A percentile compares a stretch with the other conserved stretches of the same genome.
These are phyloP conservation scores for Pegoplata infirma DNA, from an alignment of 2,888 invertebrate genomes.

Conservation along the genomic window DNA sequence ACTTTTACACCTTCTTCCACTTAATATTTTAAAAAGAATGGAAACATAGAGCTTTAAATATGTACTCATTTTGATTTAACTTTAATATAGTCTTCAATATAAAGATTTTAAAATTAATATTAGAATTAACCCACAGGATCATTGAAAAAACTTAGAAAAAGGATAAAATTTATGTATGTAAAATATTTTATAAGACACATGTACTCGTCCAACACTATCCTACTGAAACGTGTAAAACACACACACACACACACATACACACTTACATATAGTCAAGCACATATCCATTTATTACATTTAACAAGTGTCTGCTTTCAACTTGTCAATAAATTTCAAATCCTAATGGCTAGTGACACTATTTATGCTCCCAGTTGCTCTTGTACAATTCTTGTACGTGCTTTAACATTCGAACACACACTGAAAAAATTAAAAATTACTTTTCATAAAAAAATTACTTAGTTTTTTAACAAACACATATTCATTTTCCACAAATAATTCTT, in stretches of 20 bases:
- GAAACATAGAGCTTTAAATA: neutral
- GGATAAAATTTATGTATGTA: no score
- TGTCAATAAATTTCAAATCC: conserved; percentile 33
- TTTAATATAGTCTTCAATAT: neutral
- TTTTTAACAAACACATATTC: no score
- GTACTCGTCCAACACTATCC: no score
- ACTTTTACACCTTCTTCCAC: neutral
- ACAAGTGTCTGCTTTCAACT: conserved; percentile 33
- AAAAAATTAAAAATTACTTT: no score
- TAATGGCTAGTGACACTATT: conserved; percentile 29
- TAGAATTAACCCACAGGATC: no score
- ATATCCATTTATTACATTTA: neutral
- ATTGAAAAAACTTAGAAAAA: no score
- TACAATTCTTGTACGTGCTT: conserved; percentile 9
- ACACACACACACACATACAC: neutral
- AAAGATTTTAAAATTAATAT: no score
- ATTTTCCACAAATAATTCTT: no score
- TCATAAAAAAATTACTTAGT: no score
- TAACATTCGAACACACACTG: neutral
- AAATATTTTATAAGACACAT: no score
- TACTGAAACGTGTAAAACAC: no score
- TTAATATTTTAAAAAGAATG: no score
- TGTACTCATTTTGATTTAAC: neutral
- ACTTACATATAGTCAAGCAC: neutral
- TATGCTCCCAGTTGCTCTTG: conserved; percentile 7